These are phyloP conservation scores for Chelon auratus DNA, from an alignment of 2,797 vertebrate genomes.

Conservation along the genomic window DNA sequence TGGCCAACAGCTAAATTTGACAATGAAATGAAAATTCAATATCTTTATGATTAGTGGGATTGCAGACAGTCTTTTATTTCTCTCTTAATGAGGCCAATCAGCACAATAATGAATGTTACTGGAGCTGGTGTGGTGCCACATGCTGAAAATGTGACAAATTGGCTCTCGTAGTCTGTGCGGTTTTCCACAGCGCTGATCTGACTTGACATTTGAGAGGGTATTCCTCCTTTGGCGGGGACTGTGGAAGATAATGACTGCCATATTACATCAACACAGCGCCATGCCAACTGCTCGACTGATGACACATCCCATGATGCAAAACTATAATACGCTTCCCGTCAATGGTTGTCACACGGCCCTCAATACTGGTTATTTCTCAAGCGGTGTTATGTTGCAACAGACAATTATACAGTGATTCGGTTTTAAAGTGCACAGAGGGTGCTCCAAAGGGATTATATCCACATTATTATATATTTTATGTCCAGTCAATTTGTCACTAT, in stretches of 20 bases:
- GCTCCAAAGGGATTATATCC: conserved; percentile 35
- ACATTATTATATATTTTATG: conserved; percentile 35
- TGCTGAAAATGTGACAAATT: conserved; percentile 74
- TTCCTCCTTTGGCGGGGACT: conserved; percentile 75
- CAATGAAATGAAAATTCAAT: conserved; percentile 58
- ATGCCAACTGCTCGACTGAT: conserved; percentile 72
- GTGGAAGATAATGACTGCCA: conserved; percentile 82
- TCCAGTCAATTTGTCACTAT: conserved; percentile 36
- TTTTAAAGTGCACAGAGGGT: conserved; percentile 45
- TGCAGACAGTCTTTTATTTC: conserved; percentile 50
- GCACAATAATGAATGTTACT: conserved; percentile 53
- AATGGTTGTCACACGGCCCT: conserved; percentile 62
- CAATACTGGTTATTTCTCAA: conserved; percentile 50
- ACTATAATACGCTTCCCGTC: conserved; percentile 66
- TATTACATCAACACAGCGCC: conserved; percentile 83
- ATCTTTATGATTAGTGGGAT: conserved; percentile 54
- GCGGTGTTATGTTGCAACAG: conserved; percentile 54
- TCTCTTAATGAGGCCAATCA: conserved; percentile 64
- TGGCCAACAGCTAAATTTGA: conserved; percentile 53
- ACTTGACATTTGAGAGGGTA: conserved; percentile 80
- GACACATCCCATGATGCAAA: conserved; percentile 78
- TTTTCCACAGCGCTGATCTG: conserved; percentile 72
- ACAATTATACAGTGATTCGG: conserved; percentile 42
- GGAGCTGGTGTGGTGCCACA: conserved; percentile 59
- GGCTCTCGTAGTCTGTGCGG: conserved; percentile 60